Evolutionary conservation across 2,113 vertebrate species (phyloP), one percentile per base, ranked within the genome.

Genomic region (Theristicus caerulescens): DNA sequence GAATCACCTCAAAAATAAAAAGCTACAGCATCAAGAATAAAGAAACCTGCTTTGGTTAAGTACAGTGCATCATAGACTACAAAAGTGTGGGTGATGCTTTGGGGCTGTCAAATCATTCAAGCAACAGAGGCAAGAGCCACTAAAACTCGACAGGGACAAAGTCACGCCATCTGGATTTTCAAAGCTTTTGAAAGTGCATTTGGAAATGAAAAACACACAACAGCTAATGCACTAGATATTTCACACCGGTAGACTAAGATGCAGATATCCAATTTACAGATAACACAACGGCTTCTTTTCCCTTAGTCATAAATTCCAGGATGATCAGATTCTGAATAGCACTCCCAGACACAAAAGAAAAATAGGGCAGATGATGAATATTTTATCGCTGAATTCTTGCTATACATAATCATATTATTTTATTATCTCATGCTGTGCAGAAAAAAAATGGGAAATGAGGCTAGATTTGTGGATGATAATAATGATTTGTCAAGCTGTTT

Each of bases 291-390:
- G 57, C 31, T 92, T 67, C 86, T 89, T 86, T 94, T 89, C 49
- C 58, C 86, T 95, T 93, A 91, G 88, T 66, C 92, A 94, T 93
- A 96, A 92, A 88, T 96, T 94, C 69, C 52, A 80, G 73, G 59
- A 79, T 91, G 77, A 97, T 95, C 83, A 79, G 93, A 94, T 89
- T 87, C 74, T 91, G 74, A 95, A 94, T 58, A 95, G 93, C 66
- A 70, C 49, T 95, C 66, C 17, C 44, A 93, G 86, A 93, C 77
- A 95, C 42, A 91, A 95, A 89, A 79, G 83, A 90, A 97, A 97
- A 97, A 97, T 95, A 95, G 94, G 93, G 66, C 95, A 97, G 86
- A 95, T 72, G 91, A 96, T 96, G 73, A 96, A 96, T 97, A 97
- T 95, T 97, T 97, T 97, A 97, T 95, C 16, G 0, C 84, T 82